A percentile compares a stretch with the other conserved stretches of the same genome.
Evolutionary conservation across 1,140 invertebrate species (phyloP).

Genomic region (Asbolus verrucosus): DNA sequence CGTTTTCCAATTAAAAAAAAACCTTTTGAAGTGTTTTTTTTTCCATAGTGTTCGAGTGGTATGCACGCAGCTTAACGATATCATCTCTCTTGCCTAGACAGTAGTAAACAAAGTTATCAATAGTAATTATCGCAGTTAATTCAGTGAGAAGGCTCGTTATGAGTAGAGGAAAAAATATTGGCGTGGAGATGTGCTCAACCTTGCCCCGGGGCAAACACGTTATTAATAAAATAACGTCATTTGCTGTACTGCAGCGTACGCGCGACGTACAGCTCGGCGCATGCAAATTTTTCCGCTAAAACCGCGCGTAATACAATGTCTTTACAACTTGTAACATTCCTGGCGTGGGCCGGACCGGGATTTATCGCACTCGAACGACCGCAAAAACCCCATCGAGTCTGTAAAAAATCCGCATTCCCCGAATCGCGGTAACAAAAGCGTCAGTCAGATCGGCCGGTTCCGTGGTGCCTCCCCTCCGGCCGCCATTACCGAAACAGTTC

Average conservation of each 20-base stretch:
- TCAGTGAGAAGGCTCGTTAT: background rate
- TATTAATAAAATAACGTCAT: slow-evolving; percentile 23
- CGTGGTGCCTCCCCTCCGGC: background rate
- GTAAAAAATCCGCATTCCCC: slow-evolving; percentile 18
- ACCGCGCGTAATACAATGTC: slow-evolving; percentile 5
- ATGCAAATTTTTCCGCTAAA: slow-evolving; percentile 17
- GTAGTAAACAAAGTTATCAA: background rate
- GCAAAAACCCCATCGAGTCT: slow-evolving; percentile 13
- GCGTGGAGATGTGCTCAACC: slow-evolving; percentile 1
- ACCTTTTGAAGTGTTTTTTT: too few species aligned
- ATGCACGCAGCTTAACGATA: too few species aligned
- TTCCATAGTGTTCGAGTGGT: too few species aligned
- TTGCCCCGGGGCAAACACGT: slow-evolving; percentile 7
- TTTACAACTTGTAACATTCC: slow-evolving; percentile 20
- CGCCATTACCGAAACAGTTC: slow-evolving; percentile 7
- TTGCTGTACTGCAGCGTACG: slow-evolving; percentile 6
- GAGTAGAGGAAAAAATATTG: slow-evolving; percentile 6
- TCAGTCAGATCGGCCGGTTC: too few species aligned
- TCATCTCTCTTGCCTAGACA: too few species aligned
- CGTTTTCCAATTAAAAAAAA: too few species aligned
- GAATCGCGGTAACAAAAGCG: background rate
- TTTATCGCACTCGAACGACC: slow-evolving; percentile 10
- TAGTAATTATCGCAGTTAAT: background rate
- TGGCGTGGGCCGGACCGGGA: slow-evolving; percentile 22
- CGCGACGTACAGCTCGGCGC: background rate